These are phyloP conservation scores for Pectinophora gossypiella DNA, from an alignment of 1,140 invertebrate species.

Conservation along the genomic window DNA sequence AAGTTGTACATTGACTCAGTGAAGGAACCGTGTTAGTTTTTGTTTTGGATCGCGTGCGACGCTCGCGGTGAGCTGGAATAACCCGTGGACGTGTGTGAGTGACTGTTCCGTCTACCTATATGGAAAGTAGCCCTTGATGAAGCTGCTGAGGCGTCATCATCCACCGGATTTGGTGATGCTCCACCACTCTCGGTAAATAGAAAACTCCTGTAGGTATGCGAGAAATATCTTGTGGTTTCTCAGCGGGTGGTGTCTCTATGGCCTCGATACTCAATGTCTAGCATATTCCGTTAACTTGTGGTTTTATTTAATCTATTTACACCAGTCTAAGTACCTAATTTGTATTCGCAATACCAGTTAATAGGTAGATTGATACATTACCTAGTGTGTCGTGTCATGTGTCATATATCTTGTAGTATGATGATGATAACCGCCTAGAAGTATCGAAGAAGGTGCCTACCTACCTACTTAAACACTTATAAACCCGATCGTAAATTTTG, in stretches of 20 bases:
- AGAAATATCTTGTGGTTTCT: constrained; percentile 39
- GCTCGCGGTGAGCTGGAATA: constrained; percentile 44
- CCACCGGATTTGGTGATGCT: constrained; percentile 48
- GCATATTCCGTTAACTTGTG: constrained; percentile 50
- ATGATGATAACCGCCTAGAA: no score
- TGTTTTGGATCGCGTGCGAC: constrained; percentile 69
- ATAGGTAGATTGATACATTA: no score
- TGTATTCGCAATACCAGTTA: no score
- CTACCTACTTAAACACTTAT: no score
- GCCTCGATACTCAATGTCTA: constrained; percentile 51
- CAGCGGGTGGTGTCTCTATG: constrained; percentile 49
- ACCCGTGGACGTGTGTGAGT: constrained; percentile 62
- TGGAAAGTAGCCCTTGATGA: constrained; percentile 56
- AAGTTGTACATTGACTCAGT: constrained; percentile 49
- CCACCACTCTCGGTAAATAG: constrained; percentile 56
- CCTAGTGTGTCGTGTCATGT: no score
- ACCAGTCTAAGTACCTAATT: no score
- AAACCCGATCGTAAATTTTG: no score
- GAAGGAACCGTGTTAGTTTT: constrained; percentile 67
- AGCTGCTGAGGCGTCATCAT: constrained; percentile 35
- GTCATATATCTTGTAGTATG: no score
- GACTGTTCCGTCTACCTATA: constrained; percentile 57
- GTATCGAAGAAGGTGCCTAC: no score
- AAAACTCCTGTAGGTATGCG: constrained; percentile 32
- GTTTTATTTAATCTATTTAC: constrained; percentile 27